Percentiles rank a stretch among this genome's conserved stretches.
Conservation (phyloP, 2,888 invertebrate genomes). For the Amitus sp. region DNA sequence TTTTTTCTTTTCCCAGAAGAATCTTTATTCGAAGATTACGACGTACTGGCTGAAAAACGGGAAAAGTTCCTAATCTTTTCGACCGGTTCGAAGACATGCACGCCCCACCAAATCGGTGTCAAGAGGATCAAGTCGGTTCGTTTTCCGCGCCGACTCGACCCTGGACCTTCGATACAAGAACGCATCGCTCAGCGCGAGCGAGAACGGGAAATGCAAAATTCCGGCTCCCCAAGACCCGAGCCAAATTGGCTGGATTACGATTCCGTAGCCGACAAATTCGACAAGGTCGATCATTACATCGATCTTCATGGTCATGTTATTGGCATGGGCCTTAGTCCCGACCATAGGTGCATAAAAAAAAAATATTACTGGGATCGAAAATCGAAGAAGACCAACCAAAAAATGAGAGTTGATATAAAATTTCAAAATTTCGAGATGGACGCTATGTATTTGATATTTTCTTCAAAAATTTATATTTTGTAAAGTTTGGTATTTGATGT, state of each 20-base stretch:
- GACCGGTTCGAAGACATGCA: slow-evolving; percentile 83
- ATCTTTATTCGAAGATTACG: slow-evolving; percentile 55
- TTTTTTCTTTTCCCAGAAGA: slow-evolving; percentile 45
- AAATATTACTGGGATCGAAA: too few species aligned
- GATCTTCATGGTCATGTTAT: slow-evolving; percentile 88
- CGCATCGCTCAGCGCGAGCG: slow-evolving; percentile 71
- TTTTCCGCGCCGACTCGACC: slow-evolving; percentile 76
- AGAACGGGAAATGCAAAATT: slow-evolving; percentile 67
- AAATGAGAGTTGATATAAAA: too few species aligned
- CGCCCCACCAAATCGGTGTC: slow-evolving; percentile 86
- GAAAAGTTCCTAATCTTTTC: slow-evolving; percentile 85
- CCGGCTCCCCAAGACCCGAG: slow-evolving; percentile 67
- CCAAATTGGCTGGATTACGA: slow-evolving; percentile 77
- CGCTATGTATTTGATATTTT: too few species aligned
- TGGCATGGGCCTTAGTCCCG: slow-evolving; percentile 87
- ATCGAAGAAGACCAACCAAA: slow-evolving; percentile 11
- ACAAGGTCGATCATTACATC: slow-evolving; percentile 81
- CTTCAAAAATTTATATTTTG: too few species aligned
- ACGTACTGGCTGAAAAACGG: slow-evolving; percentile 68
- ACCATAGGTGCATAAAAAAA: slow-evolving; percentile 75
- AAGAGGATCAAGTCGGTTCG: slow-evolving; percentile 77
- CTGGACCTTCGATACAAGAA: slow-evolving; percentile 76
- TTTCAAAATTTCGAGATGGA: too few species aligned
- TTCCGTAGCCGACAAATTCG: slow-evolving; percentile 75
- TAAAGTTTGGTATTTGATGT: too few species aligned